Evolutionary conservation across 92 coral and sea anemone genomes (phyloP).

Genomic region (Zoanthus gigantus): DNA sequence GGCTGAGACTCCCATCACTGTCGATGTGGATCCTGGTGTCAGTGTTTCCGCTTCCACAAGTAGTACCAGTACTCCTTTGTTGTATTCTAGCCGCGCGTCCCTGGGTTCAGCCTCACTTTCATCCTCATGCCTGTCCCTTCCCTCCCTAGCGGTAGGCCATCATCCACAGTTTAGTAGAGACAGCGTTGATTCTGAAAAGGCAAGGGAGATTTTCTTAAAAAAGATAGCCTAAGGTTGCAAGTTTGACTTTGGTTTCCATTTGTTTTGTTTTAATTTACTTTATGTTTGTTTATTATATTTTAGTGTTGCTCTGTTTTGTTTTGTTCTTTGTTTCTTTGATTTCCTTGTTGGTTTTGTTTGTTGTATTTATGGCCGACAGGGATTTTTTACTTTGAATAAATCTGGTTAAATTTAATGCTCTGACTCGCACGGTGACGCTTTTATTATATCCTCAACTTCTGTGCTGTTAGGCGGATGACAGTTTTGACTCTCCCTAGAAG

Average conservation of each 20-base stretch:
- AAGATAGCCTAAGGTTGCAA: constrained; percentile 66
- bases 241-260: constrained; percentile 50
- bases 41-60: constrained; percentile 68
- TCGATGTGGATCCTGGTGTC: constrained; percentile 60
- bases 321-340: not conserved
- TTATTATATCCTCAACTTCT: no score
- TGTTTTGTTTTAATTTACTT: constrained; percentile 19
- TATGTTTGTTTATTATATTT: not conserved
- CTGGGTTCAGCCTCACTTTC: constrained; percentile 72
- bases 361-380: not conserved
- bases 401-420: not conserved
- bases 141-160: constrained; percentile 88
- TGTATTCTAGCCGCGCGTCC: constrained; percentile 69
- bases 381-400: not conserved
- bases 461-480: no score
- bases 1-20: constrained; percentile 68
- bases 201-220: constrained; percentile 69
- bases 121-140: constrained; percentile 84
- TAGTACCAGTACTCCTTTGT: constrained; percentile 64
- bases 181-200: constrained; percentile 72
- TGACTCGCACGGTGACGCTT: not conserved
- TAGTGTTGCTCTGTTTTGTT: not conserved
- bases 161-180: constrained; percentile 71
- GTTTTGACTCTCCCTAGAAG: no score
- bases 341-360: not conserved